These are phyloP conservation scores for Campaea margaritaria DNA, from an alignment of 2,888 invertebrate species.

Conservation along the genomic window DNA sequence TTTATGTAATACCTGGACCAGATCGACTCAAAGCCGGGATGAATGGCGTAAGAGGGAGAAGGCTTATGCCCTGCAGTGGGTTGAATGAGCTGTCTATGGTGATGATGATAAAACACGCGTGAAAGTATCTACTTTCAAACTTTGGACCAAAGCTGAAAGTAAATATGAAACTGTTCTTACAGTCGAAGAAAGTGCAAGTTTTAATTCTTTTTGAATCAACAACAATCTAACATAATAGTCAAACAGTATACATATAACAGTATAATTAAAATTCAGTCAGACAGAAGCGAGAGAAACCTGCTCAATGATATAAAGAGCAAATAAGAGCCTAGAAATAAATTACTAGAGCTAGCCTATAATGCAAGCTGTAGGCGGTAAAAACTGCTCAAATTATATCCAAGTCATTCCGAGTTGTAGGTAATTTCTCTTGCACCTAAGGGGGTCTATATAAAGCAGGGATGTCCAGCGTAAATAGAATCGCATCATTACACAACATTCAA, in stretches of 20 bases:
- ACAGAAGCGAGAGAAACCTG: constrained; percentile 3
- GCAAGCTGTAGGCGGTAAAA: constrained; percentile 15
- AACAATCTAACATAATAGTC: neutral
- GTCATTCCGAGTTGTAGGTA: constrained; percentile 7
- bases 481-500: too few relatives aligned
- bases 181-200: too few relatives aligned
- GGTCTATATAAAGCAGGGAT: neutral
- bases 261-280: neutral
- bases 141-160: too few relatives aligned
- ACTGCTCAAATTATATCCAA: constrained; percentile 17
- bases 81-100: too few relatives aligned
- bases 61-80: too few relatives aligned
- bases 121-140: too few relatives aligned
- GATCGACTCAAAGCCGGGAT: too few relatives aligned
- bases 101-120: too few relatives aligned
- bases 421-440: constrained; percentile 14
- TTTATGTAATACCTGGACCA: too few relatives aligned
- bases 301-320: constrained; percentile 16
- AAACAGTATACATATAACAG: neutral
- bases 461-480: too few relatives aligned
- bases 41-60: too few relatives aligned
- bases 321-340: constrained; percentile 21
- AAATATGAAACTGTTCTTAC: too few relatives aligned
- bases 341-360: constrained; percentile 17
- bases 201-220: neutral